Evolutionary conservation across 2,888 invertebrate genomes (phyloP).

Genomic region (Steinernema carpocapsae): DNA sequence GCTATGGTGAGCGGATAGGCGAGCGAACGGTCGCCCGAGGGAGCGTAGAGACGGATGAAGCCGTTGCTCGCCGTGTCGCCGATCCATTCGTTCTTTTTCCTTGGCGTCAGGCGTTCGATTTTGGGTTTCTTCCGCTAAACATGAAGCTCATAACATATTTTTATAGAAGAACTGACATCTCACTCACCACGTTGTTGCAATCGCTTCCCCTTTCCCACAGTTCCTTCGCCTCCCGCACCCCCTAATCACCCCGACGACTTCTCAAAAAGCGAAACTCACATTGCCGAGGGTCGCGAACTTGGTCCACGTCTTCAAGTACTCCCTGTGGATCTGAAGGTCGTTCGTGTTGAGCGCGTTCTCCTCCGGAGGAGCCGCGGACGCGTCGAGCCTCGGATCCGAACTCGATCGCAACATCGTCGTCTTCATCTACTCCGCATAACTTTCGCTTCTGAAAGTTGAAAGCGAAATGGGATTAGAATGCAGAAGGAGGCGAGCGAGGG

Average conservation of each 20-base stretch:
- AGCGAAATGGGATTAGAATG: no score
- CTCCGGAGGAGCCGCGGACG: background rate
- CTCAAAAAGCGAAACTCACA: conserved; percentile 27
- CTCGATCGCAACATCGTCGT: conserved; percentile 22
- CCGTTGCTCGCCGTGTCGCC: conserved; percentile 37
- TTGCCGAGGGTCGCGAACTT: conserved; percentile 39
- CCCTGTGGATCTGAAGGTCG: conserved; percentile 29
- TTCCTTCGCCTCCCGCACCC: no score
- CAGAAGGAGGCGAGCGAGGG: background rate
- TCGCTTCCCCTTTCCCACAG: no score
- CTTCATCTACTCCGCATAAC: background rate
- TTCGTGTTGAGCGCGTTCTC: conserved; percentile 11
- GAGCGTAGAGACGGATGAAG: conserved; percentile 48
- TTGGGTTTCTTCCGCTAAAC: conserved; percentile 19
- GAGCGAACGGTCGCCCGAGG: conserved; percentile 55
- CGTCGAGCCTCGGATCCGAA: conserved; percentile 37
- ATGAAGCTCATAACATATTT: no score
- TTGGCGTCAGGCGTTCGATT: conserved; percentile 19
- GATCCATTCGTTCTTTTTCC: conserved; percentile 24
- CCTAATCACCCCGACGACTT: background rate
- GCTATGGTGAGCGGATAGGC: conserved; percentile 69
- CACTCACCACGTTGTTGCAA: no score
- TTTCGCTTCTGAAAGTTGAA: background rate
- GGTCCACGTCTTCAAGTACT: conserved; percentile 31
- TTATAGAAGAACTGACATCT: no score